These are phyloP conservation scores for Gobiocypris rarus DNA, from an alignment of 2,113 vertebrate genomes.

Conservation along the genomic window DNA sequence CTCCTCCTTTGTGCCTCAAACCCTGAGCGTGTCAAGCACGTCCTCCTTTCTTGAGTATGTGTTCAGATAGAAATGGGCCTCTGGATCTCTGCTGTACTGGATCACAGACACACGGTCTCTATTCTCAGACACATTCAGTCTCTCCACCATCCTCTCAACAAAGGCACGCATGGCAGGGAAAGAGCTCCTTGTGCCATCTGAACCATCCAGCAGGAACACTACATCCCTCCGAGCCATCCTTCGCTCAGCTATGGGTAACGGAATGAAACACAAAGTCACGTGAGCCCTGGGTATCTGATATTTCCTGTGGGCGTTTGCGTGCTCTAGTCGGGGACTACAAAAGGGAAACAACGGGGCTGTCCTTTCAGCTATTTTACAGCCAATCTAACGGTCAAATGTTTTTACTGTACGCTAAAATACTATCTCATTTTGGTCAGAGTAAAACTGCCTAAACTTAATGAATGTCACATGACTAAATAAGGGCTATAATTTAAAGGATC, in stretches of 20 bases:
- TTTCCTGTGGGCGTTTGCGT: not conserved
- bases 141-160: conserved; percentile 80
- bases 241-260: conserved; percentile 57
- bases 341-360: not conserved
- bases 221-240: conserved; percentile 80
- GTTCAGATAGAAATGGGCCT: conserved; percentile 50
- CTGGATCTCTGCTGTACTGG: conserved; percentile 83
- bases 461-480: too few species aligned
- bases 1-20: conserved; percentile 60
- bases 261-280: conserved; percentile 54
- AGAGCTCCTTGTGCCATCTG: conserved; percentile 75
- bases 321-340: not conserved
- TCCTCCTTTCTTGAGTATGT: conserved; percentile 28
- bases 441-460: not conserved
- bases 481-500: not conserved
- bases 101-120: conserved; percentile 83
- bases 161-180: conserved; percentile 88
- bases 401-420: not conserved
- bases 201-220: conserved; percentile 94
- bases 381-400: not conserved
- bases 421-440: not conserved
- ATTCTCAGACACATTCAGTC: conserved; percentile 82
- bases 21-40: conserved; percentile 30
- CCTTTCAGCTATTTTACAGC: not conserved
- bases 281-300: not conserved